A percentile compares a stretch with the other conserved stretches of the same genome.
These are phyloP conservation scores for Saturnia pavonia DNA, from an alignment of 2,888 invertebrate genomes.

Conservation along the genomic window DNA sequence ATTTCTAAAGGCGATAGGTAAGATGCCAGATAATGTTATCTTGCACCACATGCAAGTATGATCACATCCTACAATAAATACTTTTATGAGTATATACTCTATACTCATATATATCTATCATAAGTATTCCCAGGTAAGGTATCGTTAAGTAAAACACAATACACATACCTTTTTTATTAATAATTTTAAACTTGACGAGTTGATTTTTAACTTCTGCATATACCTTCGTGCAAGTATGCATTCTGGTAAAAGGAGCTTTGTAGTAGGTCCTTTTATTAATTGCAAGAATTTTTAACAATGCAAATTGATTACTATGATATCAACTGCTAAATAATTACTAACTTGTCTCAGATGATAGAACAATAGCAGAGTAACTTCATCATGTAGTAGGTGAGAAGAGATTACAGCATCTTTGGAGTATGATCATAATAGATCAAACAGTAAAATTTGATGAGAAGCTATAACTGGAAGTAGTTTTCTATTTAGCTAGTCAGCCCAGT, in stretches of 20 bases:
- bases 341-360: too few relatives aligned
- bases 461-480: too few relatives aligned
- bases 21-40: slow-evolving; percentile 16
- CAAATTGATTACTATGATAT: background rate
- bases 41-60: background rate
- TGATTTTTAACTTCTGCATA: too few relatives aligned
- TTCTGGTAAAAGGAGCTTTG: background rate
- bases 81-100: background rate
- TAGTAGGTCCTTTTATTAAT: background rate
- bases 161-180: too few relatives aligned
- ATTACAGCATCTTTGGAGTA: too few relatives aligned
- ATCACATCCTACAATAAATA: background rate
- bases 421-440: too few relatives aligned
- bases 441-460: too few relatives aligned
- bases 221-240: background rate
- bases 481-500: too few relatives aligned
- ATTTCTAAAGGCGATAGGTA: slow-evolving; percentile 25
- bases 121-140: background rate
- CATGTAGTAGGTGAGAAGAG: too few relatives aligned
- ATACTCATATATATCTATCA: background rate
- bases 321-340: background rate
- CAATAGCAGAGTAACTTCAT: too few relatives aligned
- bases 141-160: background rate
- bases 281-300: background rate
- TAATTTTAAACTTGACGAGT: too few relatives aligned